Evolutionary conservation across 2,797 vertebrate genomes (phyloP), one percentile per base, ranked within the genome.

Genomic region (Orientallactaga sibirica): DNA sequence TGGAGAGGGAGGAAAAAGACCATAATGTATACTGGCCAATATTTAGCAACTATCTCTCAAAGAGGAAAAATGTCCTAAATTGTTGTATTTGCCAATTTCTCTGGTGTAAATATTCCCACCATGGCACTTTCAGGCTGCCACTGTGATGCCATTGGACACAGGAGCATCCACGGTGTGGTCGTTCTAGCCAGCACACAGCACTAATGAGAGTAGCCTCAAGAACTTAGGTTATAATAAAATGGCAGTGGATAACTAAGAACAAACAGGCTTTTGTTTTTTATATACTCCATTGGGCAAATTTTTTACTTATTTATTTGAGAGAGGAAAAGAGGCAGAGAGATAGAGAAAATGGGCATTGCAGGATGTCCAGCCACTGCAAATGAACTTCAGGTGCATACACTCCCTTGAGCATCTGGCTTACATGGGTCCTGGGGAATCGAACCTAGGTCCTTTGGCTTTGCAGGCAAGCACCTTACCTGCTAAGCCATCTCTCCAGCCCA

Each of bases 211-310:
- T 73, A 58, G 64, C n/a, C 79, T 79, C 41, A 37, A 43, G 62
- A 66, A 37, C 27, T 29, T 52, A 90, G 64, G 71, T 84, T 27
- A 88, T 52, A 92, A 24, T 48, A 93, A 88, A 78, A 82, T 52
- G 48, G 37, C 20, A 55, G 7, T 79, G 29, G 86, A 68, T 89
- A 29, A 77, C 68, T 67, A 93, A 79, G 16, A 91, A 37, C 41
- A 67, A 20, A 27, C 66, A 7, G 61, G 4, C 33, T 48, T 94
- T 92, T 91, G 66, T 67, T 90, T 96, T 86, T 76, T 87, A 85
- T 68, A 66, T 25, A 33, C 25, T 90, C 76, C 52, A 81, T 93
- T 88, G 48, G 48, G 48, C 48, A 48, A 37, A 37, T 2, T 37
- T 37, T 37, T 37, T 2, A 37, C 33, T 37, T 37, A 37, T 37